These are phyloP conservation scores for Apogon hyalosoma DNA, from an alignment of 2,797 vertebrate species.

Conservation along the genomic window DNA sequence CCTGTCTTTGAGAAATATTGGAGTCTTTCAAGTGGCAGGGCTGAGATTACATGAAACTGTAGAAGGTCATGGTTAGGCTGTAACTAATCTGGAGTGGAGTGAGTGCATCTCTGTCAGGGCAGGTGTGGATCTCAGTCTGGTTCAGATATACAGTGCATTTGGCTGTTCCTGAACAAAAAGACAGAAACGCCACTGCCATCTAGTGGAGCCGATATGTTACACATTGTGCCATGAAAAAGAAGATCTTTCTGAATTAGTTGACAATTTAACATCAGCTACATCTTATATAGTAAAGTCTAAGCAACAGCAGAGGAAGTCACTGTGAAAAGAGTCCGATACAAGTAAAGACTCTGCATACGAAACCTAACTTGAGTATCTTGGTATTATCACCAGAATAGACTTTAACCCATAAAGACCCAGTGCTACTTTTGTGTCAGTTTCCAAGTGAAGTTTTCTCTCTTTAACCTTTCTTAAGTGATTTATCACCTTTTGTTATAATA, in stretches of 20 bases:
- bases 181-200: constrained; percentile 59
- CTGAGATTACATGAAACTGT: constrained; percentile 39
- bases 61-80: constrained; percentile 8
- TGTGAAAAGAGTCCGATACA: too few relatives aligned
- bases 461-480: too few relatives aligned
- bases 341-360: too few relatives aligned
- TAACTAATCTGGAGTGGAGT: constrained; percentile 35
- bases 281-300: too few relatives aligned
- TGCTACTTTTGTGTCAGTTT: too few relatives aligned
- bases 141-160: constrained; percentile 8
- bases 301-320: too few relatives aligned
- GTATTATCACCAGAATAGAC: too few relatives aligned
- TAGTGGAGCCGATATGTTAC: constrained; percentile 56
- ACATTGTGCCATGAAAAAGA: neutral
- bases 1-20: constrained; percentile 46
- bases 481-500: too few relatives aligned
- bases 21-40: constrained; percentile 54
- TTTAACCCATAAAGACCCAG: too few relatives aligned
- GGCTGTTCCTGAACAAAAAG: neutral
- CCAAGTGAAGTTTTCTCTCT: too few relatives aligned
- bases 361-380: too few relatives aligned
- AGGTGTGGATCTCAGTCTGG: constrained; percentile 49
- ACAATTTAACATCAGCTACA: neutral
- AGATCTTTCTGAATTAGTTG: neutral
- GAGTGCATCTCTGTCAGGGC: constrained; percentile 32